These are phyloP conservation scores for Andrena trimmerana DNA, from an alignment of 2,888 invertebrate species.

Conservation along the genomic window DNA sequence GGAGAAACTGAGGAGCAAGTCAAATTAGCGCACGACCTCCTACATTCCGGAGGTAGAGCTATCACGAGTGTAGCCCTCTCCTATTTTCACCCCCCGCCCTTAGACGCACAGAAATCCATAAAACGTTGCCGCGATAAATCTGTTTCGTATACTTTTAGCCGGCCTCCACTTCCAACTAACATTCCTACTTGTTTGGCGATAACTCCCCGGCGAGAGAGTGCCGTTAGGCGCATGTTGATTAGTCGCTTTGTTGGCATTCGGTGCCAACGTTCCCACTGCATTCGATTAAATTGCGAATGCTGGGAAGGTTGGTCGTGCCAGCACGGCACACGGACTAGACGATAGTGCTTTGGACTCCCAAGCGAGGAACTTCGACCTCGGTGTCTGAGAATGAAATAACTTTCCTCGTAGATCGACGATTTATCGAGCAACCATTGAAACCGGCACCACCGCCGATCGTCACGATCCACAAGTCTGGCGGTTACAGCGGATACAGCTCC, in stretches of 20 bases:
- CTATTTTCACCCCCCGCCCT: conserved; percentile 9
- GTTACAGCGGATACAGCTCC: conserved; percentile 82
- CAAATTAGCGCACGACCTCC: conserved; percentile 93
- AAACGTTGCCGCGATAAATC: background rate
- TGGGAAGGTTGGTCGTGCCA: background rate
- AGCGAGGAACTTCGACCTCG: too few species aligned
- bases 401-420: conserved; percentile 89
- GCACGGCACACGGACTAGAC: background rate
- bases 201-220: conserved; percentile 12
- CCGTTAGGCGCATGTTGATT: conserved; percentile 26
- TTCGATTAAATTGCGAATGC: background rate
- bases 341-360: background rate
- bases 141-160: background rate
- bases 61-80: conserved; percentile 65
- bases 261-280: background rate
- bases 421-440: conserved; percentile 93
- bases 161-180: conserved; percentile 3
- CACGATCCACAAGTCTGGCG: conserved; percentile 85
- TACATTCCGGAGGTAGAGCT: conserved; percentile 91
- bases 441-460: conserved; percentile 90
- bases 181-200: background rate
- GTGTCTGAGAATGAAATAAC: background rate
- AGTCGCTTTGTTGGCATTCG: conserved; percentile 18
- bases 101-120: background rate
- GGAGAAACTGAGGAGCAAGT: conserved; percentile 93